Percentiles rank a stretch among this genome's conserved stretches.
These are phyloP conservation scores for Arrhopalites spinosus DNA, from an alignment of 2,888 invertebrate species.

Conservation along the genomic window DNA sequence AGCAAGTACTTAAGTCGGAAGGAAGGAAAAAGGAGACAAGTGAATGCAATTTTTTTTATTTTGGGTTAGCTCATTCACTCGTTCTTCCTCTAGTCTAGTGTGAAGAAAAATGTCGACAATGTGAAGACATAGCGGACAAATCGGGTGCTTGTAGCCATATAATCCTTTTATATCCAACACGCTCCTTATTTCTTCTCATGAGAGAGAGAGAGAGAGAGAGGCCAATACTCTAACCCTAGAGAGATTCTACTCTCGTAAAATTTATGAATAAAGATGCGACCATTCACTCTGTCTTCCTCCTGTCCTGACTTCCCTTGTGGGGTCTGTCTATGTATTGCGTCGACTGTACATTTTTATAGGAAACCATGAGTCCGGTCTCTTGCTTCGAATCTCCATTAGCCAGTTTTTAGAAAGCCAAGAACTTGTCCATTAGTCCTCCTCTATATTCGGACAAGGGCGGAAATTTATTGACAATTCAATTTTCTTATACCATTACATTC, in stretches of 20 bases:
- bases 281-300: conserved; percentile 21
- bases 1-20: not conserved
- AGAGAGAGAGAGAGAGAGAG: not conserved
- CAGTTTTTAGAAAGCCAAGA: conserved; percentile 31
- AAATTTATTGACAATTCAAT: conserved; percentile 47
- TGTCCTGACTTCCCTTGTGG: not conserved
- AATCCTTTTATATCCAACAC: conserved; percentile 45
- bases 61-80: conserved; percentile 6
- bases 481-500: conserved; percentile 17
- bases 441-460: conserved; percentile 34
- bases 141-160: conserved; percentile 42
- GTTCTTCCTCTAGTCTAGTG: conserved; percentile 26
- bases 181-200: conserved; percentile 33
- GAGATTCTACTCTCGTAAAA: conserved; percentile 37
- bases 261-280: conserved; percentile 46
- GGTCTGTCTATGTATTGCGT: too few relatives aligned
- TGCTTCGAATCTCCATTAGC: conserved; percentile 28
- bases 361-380: conserved; percentile 1
- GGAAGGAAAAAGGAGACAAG: not conserved
- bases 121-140: conserved; percentile 42
- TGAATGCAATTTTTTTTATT: not conserved
- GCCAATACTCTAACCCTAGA: conserved; percentile 14
- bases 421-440: conserved; percentile 45
- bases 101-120: conserved; percentile 45
- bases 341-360: too few relatives aligned